phyloP scores from a whole-genome alignment of 2,888 invertebrate genomes.

The Mythimna impura region DNA sequence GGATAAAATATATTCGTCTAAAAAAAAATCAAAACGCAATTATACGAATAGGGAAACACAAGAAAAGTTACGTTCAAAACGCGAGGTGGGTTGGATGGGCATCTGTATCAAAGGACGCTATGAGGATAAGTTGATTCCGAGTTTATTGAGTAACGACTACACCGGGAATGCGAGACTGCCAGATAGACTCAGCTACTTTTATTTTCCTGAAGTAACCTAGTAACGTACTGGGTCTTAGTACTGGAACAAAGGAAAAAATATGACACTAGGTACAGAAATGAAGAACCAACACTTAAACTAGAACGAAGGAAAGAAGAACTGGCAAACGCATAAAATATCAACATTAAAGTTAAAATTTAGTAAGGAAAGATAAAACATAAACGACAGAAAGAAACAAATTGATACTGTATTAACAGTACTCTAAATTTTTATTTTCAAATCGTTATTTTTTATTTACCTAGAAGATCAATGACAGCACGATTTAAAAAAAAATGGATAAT shows the following conservation, averaged over 20 bases:
- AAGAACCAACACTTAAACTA: background rate
- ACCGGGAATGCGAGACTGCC: constrained; percentile 31
- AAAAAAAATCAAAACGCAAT: constrained; percentile 68
- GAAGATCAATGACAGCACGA: background rate
- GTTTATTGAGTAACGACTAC: constrained; percentile 54
- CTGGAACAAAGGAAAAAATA: background rate
- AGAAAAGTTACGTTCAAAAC: constrained; percentile 61
- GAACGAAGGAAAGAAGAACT: background rate
- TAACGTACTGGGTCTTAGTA: background rate
- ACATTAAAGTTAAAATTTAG: too few species aligned
- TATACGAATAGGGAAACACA: constrained; percentile 60
- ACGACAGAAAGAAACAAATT: background rate
- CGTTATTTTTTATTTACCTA: background rate
- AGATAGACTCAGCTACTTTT: constrained; percentile 7
- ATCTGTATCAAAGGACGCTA: constrained; percentile 70
- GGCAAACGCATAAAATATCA: background rate
- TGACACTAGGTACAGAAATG: background rate
- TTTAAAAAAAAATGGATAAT: background rate
- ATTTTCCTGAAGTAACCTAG: background rate
- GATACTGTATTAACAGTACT: background rate
- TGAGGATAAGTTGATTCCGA: constrained; percentile 68
- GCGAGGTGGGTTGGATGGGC: constrained; percentile 68
- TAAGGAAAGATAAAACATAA: background rate
- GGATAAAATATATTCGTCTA: constrained; percentile 24
- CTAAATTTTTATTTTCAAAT: background rate